These are phyloP conservation scores for Lagopus leucura DNA, from an alignment of 2,113 vertebrate genomes.

Conservation along the genomic window DNA sequence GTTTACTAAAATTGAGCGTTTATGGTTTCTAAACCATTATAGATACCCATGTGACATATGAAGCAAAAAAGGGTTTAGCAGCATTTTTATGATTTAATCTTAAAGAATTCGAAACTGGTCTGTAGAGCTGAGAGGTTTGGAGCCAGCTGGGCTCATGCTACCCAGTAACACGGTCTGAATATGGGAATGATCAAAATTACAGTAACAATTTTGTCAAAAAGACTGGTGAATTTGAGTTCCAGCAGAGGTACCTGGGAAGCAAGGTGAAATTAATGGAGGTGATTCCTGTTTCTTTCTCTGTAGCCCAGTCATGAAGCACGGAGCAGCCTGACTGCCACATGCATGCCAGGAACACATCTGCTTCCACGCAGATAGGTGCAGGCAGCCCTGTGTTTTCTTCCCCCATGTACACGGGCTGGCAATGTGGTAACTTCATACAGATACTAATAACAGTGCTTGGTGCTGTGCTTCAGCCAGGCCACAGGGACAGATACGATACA, in stretches of 20 bases:
- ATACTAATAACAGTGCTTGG: background rate
- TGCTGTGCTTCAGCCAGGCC: background rate
- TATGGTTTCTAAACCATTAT: slow-evolving; percentile 7
- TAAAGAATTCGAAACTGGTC: background rate
- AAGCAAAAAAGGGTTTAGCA: background rate
- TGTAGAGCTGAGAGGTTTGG: background rate
- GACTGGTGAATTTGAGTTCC: background rate
- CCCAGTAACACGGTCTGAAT: background rate
- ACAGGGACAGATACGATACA: background rate
- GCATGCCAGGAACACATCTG: background rate
- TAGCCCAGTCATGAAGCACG: background rate
- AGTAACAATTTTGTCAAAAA: background rate
- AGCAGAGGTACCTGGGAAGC: background rate
- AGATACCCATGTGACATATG: background rate
- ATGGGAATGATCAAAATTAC: background rate
- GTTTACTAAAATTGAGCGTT: background rate
- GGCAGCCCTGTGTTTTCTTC: background rate
- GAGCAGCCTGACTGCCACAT: background rate
- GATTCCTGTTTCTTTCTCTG: background rate
- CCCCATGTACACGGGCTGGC: background rate
- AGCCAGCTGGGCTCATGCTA: background rate
- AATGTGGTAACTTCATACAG: background rate
- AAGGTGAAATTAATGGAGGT: background rate
- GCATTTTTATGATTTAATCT: slow-evolving; percentile 35
- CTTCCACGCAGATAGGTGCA: rapidly evolving